Conservation (phyloP, 1,140 invertebrate species). For the Myzus persicae region DNA sequence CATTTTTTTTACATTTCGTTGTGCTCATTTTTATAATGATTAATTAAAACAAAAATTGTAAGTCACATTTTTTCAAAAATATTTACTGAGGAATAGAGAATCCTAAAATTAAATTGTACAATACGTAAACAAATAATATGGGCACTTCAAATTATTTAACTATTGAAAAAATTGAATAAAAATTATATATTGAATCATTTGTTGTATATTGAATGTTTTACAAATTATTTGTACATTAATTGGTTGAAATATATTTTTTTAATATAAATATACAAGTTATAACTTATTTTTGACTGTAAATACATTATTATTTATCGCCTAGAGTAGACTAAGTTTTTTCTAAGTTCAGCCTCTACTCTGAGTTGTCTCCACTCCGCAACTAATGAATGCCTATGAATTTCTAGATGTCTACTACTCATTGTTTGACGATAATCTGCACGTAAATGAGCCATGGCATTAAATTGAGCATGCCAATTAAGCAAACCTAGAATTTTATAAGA, state of each 20-base stretch:
- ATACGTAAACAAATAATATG: background rate
- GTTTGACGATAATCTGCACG: constrained; percentile 45
- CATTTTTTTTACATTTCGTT: background rate
- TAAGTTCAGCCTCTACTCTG: constrained; percentile 33
- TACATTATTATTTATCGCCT: constrained; percentile 14
- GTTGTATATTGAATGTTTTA: constrained; percentile 1
- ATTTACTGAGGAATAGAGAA: background rate
- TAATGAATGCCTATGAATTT: constrained; percentile 48
- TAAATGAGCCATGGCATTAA: constrained; percentile 38
- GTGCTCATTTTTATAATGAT: background rate
- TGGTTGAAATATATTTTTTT: constrained; percentile 40
- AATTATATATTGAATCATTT: background rate
- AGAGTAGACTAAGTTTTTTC: constrained; percentile 12
- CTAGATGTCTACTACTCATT: constrained; percentile 34
- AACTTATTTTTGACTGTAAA: background rate
- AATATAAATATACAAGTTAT: background rate
- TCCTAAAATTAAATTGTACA: background rate
- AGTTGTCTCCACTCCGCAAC: constrained; percentile 46
- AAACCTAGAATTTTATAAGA: constrained; percentile 16
- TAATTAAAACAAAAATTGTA: background rate
- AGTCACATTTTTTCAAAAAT: background rate
- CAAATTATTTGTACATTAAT: constrained; percentile 31
- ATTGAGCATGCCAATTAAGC: constrained; percentile 44
- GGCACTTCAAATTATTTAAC: background rate
- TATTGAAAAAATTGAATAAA: background rate